Evolutionary conservation across 1,140 invertebrate genomes (phyloP).

Genomic region (Bombyx mandarina): DNA sequence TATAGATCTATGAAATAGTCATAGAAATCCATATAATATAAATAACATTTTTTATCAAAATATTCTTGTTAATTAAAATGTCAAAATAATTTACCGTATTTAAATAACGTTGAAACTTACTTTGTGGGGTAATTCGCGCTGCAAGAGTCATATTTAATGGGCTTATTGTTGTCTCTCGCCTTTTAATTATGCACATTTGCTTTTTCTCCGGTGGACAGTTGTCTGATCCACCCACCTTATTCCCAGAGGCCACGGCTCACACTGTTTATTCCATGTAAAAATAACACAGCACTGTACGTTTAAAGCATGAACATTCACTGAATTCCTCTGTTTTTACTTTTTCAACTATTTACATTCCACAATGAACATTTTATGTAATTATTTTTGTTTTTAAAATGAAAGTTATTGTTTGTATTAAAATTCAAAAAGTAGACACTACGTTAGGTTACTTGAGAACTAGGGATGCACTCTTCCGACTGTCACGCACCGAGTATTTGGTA

Average conservation of each 20-base stretch:
- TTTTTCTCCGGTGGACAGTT: conserved; percentile 30
- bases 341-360: too few species aligned
- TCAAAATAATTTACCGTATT: neutral
- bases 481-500: too few species aligned
- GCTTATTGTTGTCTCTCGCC: conserved; percentile 31
- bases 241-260: conserved; percentile 44
- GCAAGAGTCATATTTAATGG: conserved; percentile 58
- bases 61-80: too few species aligned
- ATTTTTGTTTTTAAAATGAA: too few species aligned
- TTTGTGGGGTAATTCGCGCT: conserved; percentile 42
- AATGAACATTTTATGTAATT: too few species aligned
- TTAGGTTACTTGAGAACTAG: too few species aligned
- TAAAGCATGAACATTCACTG: conserved; percentile 46
- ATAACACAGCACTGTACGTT: conserved; percentile 1
- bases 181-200: conserved; percentile 53
- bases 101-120: conserved; percentile 32
- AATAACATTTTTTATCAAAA: too few species aligned
- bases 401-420: too few species aligned
- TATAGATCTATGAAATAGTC: too few species aligned
- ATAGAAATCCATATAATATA: too few species aligned
- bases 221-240: conserved; percentile 31
- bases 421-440: too few species aligned
- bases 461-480: too few species aligned
- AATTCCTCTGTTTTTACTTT: conserved; percentile 21
- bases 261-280: conserved; percentile 7